Conservation (phyloP, 2,797 vertebrate species). For the Muscicapa striata region DNA sequence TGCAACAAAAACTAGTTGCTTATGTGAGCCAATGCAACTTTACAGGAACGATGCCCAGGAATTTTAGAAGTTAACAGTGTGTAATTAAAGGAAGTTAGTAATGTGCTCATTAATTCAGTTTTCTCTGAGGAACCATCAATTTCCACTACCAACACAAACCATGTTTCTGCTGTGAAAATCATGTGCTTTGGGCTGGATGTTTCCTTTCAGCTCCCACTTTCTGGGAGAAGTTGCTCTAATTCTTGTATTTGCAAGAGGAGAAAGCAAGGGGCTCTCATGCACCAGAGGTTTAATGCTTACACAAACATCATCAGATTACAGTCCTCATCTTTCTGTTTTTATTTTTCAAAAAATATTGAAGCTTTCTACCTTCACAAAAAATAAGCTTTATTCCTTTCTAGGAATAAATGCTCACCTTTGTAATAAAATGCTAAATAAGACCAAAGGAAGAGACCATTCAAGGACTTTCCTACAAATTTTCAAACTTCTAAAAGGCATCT, state of each 20-base stretch:
- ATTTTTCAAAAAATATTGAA: neutral
- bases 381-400: neutral
- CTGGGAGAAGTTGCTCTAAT: neutral
- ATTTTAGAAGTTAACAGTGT: neutral
- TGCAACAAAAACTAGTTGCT: neutral
- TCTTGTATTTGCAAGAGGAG: neutral
- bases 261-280: neutral
- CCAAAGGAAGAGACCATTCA: neutral
- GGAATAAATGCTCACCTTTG: neutral
- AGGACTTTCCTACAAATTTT: neutral
- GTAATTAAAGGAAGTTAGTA: neutral
- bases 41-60: neutral
- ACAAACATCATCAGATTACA: neutral
- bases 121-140: neutral
- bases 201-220: neutral
- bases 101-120: neutral
- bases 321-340: neutral
- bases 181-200: neutral
- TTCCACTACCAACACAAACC: neutral
- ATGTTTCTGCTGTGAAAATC: neutral
- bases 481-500: slow-evolving; percentile 34
- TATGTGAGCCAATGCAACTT: neutral
- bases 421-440: neutral
- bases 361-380: neutral
- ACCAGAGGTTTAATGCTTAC: neutral